Evolutionary conservation across 2,797 vertebrate species (phyloP).

Genomic region (Aulostomus chinensis): DNA sequence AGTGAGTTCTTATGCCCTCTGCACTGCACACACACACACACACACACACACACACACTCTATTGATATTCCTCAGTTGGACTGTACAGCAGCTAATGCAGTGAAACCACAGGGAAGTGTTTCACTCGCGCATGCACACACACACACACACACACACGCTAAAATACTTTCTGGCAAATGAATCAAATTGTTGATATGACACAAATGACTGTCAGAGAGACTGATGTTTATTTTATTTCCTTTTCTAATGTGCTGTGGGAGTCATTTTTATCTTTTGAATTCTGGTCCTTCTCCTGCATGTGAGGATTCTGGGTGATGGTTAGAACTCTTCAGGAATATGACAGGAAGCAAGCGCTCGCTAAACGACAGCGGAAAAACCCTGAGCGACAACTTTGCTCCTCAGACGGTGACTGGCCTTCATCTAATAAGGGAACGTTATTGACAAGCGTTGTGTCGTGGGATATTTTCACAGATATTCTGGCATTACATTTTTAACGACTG

Average conservation of each 20-base stretch:
- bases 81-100: constrained; percentile 17
- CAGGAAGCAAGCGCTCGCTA: constrained; percentile 11
- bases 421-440: neutral
- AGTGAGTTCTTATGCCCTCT: constrained; percentile 25
- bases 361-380: constrained; percentile 25
- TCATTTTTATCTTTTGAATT: constrained; percentile 31
- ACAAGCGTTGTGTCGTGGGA: neutral
- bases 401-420: constrained; percentile 11
- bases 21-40: constrained; percentile 20
- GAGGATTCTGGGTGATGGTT: constrained; percentile 36
- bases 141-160: neutral
- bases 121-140: neutral
- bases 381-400: constrained; percentile 23
- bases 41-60: constrained; percentile 7
- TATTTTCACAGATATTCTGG: neutral
- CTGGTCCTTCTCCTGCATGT: constrained; percentile 30
- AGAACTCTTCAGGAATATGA: constrained; percentile 43
- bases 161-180: constrained; percentile 24
- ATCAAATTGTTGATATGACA: constrained; percentile 29
- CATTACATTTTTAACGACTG: constrained; percentile 4
- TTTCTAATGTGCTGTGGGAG: constrained; percentile 25
- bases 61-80: constrained; percentile 16
- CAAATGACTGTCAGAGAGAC: constrained; percentile 25
- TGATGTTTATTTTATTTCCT: neutral
- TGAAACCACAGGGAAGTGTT: constrained; percentile 30